These are phyloP conservation scores for Pyrgilauda ruficollis DNA, from an alignment of 2,113 vertebrate species.

Conservation along the genomic window DNA sequence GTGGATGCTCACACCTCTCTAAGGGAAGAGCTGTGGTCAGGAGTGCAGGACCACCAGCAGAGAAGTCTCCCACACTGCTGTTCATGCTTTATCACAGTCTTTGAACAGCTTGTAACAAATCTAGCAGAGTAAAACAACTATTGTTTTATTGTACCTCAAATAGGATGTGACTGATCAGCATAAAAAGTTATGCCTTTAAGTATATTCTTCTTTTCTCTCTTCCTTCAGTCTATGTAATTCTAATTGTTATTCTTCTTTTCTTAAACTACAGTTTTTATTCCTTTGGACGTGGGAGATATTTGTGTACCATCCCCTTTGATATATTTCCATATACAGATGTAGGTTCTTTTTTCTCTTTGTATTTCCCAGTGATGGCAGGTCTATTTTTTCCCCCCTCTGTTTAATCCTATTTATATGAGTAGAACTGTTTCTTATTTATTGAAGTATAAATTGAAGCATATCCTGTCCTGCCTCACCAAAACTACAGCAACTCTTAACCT, in stretches of 20 bases:
- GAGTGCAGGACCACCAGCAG: not conserved
- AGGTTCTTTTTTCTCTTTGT: not conserved
- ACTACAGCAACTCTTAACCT: not conserved
- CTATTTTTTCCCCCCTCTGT: not conserved
- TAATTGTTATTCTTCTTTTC: not conserved
- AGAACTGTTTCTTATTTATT: not conserved
- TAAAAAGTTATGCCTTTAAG: not conserved
- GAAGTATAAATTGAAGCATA: not conserved
- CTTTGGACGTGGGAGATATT: not conserved
- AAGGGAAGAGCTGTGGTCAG: not conserved
- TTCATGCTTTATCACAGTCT: not conserved
- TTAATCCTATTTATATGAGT: not conserved
- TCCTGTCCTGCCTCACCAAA: not conserved
- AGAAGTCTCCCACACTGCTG: not conserved
- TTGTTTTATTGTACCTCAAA: not conserved
- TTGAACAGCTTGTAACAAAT: not conserved
- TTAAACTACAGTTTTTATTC: not conserved
- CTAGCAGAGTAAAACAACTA: not conserved
- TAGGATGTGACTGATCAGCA: not conserved
- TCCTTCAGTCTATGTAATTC: not conserved
- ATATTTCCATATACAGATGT: not conserved
- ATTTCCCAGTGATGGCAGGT: not conserved
- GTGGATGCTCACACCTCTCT: accelerated
- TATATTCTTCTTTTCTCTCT: not conserved
- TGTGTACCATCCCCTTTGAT: not conserved